phyloP scores from a whole-genome alignment of 2,113 vertebrate species.

The Notarius lentiginosus region DNA sequence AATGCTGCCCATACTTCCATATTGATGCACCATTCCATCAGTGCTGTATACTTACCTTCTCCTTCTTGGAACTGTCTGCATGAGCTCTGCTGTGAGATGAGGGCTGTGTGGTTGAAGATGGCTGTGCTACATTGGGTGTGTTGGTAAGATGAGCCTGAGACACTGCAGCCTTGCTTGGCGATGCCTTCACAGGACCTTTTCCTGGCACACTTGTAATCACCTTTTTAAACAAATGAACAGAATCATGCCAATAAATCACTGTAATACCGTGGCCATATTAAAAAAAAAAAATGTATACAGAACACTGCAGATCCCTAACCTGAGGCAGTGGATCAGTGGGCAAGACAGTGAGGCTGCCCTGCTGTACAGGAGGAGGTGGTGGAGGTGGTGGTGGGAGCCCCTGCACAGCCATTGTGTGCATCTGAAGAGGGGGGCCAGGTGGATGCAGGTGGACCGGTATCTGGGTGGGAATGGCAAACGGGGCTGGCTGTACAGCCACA shows the following conservation, averaged over 20 bases:
- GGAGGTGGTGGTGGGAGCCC: conserved; percentile 91
- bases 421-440: conserved; percentile 83
- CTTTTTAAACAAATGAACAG: conserved; percentile 62
- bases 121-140: conserved; percentile 72
- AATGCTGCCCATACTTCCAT: too few species aligned
- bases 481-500: conserved; percentile 80
- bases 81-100: conserved; percentile 81
- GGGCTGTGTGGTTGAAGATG: conserved; percentile 80
- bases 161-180: conserved; percentile 73
- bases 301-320: conserved; percentile 65
- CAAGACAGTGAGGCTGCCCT: conserved; percentile 78
- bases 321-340: conserved; percentile 84
- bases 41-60: conserved; percentile 77
- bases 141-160: conserved; percentile 64
- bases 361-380: conserved; percentile 91
- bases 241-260: neutral
- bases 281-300: neutral
- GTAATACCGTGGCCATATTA: neutral
- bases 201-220: conserved; percentile 74
- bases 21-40: neutral
- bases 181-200: conserved; percentile 74
- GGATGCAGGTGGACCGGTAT: conserved; percentile 87
- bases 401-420: conserved; percentile 83
- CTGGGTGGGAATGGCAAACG: conserved; percentile 80
- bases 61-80: conserved; percentile 94